Evolutionary conservation across 2,113 vertebrate genomes (phyloP).

Genomic region (Triplophysa dalaica): DNA sequence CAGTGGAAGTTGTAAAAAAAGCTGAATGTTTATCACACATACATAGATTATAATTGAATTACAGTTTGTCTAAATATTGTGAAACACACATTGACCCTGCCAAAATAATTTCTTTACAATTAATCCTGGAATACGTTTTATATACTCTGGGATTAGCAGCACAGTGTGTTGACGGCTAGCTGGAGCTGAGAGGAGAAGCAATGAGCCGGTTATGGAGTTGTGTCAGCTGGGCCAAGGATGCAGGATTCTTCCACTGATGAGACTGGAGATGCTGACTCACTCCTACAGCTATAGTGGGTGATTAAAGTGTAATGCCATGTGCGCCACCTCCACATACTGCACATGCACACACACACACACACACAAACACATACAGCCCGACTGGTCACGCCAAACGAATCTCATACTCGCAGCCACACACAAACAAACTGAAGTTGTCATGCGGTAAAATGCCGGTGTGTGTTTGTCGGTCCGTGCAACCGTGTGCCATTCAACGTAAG

Average conservation of each 20-base stretch:
- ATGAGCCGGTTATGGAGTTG: conserved; percentile 41
- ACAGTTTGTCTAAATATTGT: neutral
- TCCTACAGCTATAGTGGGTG: conserved; percentile 59
- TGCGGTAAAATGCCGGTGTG: neutral
- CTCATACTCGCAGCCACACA: conserved; percentile 31
- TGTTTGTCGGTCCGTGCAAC: neutral
- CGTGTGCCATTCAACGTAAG: neutral
- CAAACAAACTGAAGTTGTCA: conserved; percentile 8
- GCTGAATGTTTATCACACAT: neutral
- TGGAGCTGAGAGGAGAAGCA: conserved; percentile 17
- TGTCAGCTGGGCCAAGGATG: conserved; percentile 47
- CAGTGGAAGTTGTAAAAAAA: neutral
- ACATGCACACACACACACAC: conserved; percentile 45
- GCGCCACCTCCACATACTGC: conserved; percentile 59
- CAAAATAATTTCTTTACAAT: too few species aligned
- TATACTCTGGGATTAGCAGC: conserved; percentile 6
- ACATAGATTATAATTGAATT: conserved; percentile 13
- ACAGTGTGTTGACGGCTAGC: neutral
- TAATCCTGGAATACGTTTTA: neutral
- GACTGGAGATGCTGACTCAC: conserved; percentile 59
- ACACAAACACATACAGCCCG: conserved; percentile 33
- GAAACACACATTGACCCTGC: too few species aligned
- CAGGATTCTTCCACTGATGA: conserved; percentile 50
- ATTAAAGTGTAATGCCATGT: conserved; percentile 61
- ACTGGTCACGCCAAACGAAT: conserved; percentile 33